Evolutionary conservation across 2,113 vertebrate species (phyloP).

Genomic region (Excalfactoria chinensis): DNA sequence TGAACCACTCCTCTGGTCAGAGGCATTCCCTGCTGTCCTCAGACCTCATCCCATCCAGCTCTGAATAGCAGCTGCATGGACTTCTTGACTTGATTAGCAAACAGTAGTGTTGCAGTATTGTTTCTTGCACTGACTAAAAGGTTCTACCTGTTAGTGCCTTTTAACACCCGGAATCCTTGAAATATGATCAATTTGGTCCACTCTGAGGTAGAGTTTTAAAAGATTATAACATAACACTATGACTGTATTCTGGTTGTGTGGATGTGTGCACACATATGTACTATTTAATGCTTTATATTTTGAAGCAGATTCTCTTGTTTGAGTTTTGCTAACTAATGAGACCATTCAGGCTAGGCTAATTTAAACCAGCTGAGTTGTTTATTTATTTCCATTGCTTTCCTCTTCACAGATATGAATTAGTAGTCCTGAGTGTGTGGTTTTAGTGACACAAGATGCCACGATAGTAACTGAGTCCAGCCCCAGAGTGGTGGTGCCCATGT

Average conservation of each 20-base stretch:
- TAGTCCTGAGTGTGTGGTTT: background rate
- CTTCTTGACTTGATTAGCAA: background rate
- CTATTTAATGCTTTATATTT: background rate
- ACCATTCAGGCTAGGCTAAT: background rate
- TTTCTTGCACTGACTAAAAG: background rate
- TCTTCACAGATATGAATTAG: background rate
- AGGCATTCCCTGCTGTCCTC: background rate
- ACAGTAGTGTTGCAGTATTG: background rate
- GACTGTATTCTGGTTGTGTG: background rate
- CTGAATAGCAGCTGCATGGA: background rate
- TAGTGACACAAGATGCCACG: background rate
- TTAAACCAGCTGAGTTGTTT: background rate
- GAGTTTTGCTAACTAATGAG: background rate
- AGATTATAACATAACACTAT: background rate
- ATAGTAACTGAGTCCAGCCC: accelerated
- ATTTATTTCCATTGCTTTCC: background rate
- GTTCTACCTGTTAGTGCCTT: background rate
- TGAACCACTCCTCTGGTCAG: background rate
- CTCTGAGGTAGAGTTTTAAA: background rate
- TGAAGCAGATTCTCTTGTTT: background rate
- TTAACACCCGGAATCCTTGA: background rate
- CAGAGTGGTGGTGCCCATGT: background rate
- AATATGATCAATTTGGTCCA: background rate
- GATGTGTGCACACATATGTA: background rate
- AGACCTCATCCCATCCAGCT: background rate